phyloP scores from a whole-genome alignment of 2,113 vertebrate species.

The Psittacula cyanocephala region DNA sequence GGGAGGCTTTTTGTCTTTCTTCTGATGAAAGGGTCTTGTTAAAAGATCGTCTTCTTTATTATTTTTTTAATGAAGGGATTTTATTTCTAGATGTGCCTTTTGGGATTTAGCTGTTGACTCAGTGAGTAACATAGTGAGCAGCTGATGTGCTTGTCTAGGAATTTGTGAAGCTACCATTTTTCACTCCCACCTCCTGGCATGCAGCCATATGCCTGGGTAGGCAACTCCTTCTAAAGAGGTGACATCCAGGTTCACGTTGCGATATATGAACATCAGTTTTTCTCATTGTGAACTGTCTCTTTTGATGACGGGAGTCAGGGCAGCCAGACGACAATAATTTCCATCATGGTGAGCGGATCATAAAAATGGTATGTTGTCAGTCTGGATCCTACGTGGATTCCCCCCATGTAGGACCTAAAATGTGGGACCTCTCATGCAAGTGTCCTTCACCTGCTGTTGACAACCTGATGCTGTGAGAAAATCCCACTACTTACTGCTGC shows the following conservation, averaged over 20 bases:
- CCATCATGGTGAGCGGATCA: not conserved
- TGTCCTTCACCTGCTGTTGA: not conserved
- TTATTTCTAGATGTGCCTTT: not conserved
- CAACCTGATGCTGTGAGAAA: not conserved
- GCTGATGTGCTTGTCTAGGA: not conserved
- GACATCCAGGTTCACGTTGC: not conserved
- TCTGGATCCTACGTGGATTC: rapidly evolving
- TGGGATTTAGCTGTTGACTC: not conserved
- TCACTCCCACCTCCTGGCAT: not conserved
- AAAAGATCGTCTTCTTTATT: not conserved
- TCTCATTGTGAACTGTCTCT: not conserved
- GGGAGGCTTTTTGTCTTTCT: not conserved
- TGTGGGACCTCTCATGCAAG: not conserved
- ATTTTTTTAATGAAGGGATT: not conserved
- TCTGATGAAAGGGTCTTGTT: not conserved
- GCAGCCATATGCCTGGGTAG: not conserved
- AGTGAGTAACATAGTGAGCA: not conserved
- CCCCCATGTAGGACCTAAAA: rapidly evolving
- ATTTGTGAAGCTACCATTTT: not conserved
- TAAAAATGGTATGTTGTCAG: not conserved
- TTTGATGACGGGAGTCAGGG: not conserved
- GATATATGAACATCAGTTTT: not conserved
- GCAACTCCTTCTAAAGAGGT: not conserved
- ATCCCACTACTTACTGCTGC: not conserved
- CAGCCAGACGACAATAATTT: not conserved